Base-by-base conservation (phyloP, 2,888 invertebrate genomes). In the Dynastes maya region DNA sequence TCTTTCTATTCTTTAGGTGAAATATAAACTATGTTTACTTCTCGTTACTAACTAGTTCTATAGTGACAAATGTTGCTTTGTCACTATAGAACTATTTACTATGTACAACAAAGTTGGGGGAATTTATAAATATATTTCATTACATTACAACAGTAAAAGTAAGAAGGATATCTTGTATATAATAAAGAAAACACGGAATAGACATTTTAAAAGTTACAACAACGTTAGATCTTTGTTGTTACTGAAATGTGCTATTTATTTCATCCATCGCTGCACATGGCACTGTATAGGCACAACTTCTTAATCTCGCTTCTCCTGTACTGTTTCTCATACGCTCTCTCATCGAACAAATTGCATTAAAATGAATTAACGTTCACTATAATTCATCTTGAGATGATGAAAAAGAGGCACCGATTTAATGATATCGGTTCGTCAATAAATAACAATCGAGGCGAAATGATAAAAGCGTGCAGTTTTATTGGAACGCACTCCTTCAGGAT, bases 381-480 rank as follows among this genome's bases (percentile, higher is more conserved):
- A 74, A 74, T 74, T 74, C 72, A 74, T 74, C 72, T 74, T 74
- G 61, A 27, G 61, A 74, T 61, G 72, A 74, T 74, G 72, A 74
- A 74, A 74, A 74, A 74, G 72, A 61, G 72, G 61, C 49, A 45
- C 49, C 72, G 72, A 74, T 29, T 74, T 74, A 74, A 74, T 74
- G 61, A 45, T 74, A 74, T 74, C 45, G 72, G 72, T 74, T 74
- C 29, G 61, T 74, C 61, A 61, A 74, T 74, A 74, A 74, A 74
- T 74, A 74, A 72, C 58, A 58, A 72, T 61, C 27, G 45, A 74
- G 45, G 61, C 45, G 72, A 61, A 74, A 74, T 74, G 61, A 74
- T 74, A 61, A 74, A 74, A 74, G 58, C 72, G 72, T 74, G 61
- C 72, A 61, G 72, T 74, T 74, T 74, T 74, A 74, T 74, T 74